These are phyloP conservation scores for Mystacides longicornis DNA, from an alignment of 2,888 invertebrate species.

Conservation along the genomic window DNA sequence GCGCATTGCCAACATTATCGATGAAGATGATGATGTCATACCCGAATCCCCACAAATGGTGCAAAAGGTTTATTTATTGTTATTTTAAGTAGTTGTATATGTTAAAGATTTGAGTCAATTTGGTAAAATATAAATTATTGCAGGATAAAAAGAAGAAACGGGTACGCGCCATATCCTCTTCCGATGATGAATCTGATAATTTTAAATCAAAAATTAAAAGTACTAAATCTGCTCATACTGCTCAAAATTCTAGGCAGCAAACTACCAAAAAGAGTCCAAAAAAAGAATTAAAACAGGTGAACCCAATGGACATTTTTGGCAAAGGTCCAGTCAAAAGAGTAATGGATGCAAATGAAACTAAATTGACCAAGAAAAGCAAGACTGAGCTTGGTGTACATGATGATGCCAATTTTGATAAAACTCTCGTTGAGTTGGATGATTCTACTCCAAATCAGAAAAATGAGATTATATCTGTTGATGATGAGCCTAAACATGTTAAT, in stretches of 20 bases:
- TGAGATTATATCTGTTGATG: too few relatives aligned
- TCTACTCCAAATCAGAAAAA: too few relatives aligned
- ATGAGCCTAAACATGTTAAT: too few relatives aligned
- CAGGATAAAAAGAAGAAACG: slow-evolving; percentile 37
- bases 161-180: slow-evolving; percentile 34
- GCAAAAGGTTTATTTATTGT: slow-evolving; percentile 33
- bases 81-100: background rate
- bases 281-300: slow-evolving; percentile 37
- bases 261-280: slow-evolving; percentile 25
- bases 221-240: background rate
- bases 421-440: slow-evolving; percentile 37
- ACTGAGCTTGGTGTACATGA: slow-evolving; percentile 49
- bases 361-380: slow-evolving; percentile 18
- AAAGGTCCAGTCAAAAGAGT: slow-evolving; percentile 50
- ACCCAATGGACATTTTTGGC: slow-evolving; percentile 54
- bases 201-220: slow-evolving; percentile 28
- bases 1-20: slow-evolving; percentile 34
- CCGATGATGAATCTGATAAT: slow-evolving; percentile 38
- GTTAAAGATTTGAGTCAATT: background rate
- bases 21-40: slow-evolving; percentile 52
- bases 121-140: slow-evolving; percentile 16
- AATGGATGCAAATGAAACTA: slow-evolving; percentile 31
- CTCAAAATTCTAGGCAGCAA: background rate
- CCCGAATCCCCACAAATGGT: slow-evolving; percentile 46
- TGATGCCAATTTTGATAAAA: slow-evolving; percentile 64